Conservation (phyloP, 92 coral and sea anemone genomes). For the Hydrozoanthus gracilis region DNA sequence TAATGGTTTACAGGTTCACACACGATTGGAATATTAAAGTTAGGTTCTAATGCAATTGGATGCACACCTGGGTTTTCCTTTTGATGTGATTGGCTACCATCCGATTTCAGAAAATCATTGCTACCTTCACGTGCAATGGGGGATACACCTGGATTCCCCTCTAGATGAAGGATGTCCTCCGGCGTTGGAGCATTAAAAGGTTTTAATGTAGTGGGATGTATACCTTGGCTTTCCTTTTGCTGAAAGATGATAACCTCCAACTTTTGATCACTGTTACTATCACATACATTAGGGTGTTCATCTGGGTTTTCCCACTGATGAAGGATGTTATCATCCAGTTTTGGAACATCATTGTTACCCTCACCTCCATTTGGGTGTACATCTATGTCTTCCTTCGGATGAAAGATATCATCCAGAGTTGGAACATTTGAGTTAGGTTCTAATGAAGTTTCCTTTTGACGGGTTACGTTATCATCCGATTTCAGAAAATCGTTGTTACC, state of each 20-base stretch:
- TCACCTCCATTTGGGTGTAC: neutral
- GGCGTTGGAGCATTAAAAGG: neutral
- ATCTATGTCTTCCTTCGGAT: neutral
- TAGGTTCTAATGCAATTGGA: neutral
- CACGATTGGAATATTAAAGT: neutral
- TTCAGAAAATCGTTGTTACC: too few species aligned
- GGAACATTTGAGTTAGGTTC: too few species aligned
- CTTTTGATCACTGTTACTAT: too few species aligned
- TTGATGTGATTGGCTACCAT: neutral
- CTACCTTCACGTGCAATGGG: too few species aligned
- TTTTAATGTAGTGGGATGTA: too few species aligned
- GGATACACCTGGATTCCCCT: neutral
- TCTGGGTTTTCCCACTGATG: neutral
- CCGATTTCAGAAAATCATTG: too few species aligned
- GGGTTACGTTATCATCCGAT: too few species aligned
- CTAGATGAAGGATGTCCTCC: neutral
- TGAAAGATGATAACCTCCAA: neutral
- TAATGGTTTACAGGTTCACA: conserved; percentile 7
- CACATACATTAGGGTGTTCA: neutral
- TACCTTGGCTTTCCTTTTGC: neutral
- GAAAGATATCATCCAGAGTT: neutral
- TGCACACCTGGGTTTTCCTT: neutral
- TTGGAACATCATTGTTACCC: neutral
- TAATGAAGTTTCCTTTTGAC: too few species aligned
- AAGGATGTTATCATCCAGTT: neutral